Conservation (phyloP, 2,888 invertebrate species). For the Dendrolimus pini region DNA sequence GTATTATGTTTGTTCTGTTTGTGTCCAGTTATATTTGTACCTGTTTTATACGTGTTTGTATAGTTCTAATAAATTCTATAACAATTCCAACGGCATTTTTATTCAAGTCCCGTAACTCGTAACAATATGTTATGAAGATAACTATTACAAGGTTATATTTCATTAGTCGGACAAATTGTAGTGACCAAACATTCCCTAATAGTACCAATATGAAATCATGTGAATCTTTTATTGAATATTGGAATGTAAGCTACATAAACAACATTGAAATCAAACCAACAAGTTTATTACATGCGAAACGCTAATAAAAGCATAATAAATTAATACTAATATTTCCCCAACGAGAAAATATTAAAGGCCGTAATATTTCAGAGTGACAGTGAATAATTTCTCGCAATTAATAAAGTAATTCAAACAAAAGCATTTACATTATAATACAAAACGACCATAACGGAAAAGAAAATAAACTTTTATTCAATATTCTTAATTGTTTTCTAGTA, state of each 20-base stretch:
- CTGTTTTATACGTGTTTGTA: too few relatives aligned
- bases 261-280: not conserved
- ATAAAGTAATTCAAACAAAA: constrained; percentile 16
- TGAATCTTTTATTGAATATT: too few relatives aligned
- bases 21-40: too few relatives aligned
- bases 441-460: constrained; percentile 7
- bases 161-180: too few relatives aligned
- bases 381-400: constrained; percentile 24
- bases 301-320: constrained; percentile 8
- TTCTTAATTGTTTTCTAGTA: constrained; percentile 7
- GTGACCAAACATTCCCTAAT: too few relatives aligned
- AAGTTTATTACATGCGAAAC: not conserved
- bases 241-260: not conserved
- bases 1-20: too few relatives aligned
- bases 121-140: too few relatives aligned
- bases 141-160: too few relatives aligned
- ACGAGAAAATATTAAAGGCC: constrained; percentile 18
- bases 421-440: constrained; percentile 6
- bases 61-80: too few relatives aligned
- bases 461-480: constrained; percentile 13
- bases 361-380: constrained; percentile 21
- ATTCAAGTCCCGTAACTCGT: too few relatives aligned
- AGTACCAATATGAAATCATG: too few relatives aligned
- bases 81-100: too few relatives aligned
- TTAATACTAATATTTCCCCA: constrained; percentile 12